These are phyloP conservation scores for Cassiopea andromeda DNA, from an alignment of 30 jellyfish, hydroid and myxozoan genomes.

Conservation along the genomic window DNA sequence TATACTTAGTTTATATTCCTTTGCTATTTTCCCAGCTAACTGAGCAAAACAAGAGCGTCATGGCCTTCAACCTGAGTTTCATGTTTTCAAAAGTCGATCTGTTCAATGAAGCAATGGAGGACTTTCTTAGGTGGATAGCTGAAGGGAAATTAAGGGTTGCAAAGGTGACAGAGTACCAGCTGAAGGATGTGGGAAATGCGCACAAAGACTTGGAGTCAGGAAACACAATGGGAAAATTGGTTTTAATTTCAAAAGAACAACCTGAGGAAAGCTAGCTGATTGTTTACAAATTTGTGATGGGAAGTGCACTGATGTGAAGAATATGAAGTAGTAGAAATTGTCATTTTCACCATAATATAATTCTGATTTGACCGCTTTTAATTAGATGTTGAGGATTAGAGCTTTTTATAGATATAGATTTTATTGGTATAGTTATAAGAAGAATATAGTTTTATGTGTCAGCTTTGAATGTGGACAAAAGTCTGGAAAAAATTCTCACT, in stretches of 20 bases:
- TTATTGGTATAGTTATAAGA: too few relatives aligned
- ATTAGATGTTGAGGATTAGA: too few relatives aligned
- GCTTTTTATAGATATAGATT: too few relatives aligned
- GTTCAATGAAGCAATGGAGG: constrained; percentile 72
- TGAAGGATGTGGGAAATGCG: constrained; percentile 76
- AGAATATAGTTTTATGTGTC: too few relatives aligned
- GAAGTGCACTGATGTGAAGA: too few relatives aligned
- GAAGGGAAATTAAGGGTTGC: constrained; percentile 87
- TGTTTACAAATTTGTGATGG: too few relatives aligned
- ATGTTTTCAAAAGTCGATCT: constrained; percentile 70
- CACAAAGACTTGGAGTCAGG: constrained; percentile 94
- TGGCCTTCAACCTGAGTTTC: constrained; percentile 90
- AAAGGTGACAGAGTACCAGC: constrained; percentile 79
- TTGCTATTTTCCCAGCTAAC: constrained; percentile 60
- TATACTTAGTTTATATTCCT: too few relatives aligned
- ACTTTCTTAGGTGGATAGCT: constrained; percentile 67
- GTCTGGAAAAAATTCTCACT: too few relatives aligned
- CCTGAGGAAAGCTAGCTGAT: neutral
- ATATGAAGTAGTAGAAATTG: too few relatives aligned
- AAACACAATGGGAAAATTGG: constrained; percentile 83
- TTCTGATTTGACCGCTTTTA: too few relatives aligned
- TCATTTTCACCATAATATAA: too few relatives aligned
- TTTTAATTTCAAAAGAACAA: constrained; percentile 54
- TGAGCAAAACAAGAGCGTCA: constrained; percentile 77
- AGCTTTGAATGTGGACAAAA: too few relatives aligned